Evolutionary conservation across 2,113 vertebrate species (phyloP), one percentile per base, ranked within the genome.

Genomic region (Lonchura striata): DNA sequence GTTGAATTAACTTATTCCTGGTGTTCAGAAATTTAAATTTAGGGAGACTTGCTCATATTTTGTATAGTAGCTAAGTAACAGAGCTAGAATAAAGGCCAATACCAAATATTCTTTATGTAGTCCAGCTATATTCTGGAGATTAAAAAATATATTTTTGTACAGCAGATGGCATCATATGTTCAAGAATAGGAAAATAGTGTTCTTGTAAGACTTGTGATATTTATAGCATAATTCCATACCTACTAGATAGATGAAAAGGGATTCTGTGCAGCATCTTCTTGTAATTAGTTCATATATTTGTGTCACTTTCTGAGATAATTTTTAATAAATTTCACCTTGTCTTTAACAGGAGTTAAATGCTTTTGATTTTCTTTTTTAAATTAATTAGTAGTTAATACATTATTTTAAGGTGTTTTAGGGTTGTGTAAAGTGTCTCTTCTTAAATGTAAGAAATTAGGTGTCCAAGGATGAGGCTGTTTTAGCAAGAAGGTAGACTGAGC

Each of bases 111-210:
- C 18, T 37, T 78, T 82, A 76, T 50, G 41, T 37, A 87, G 54
- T 47, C 66, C 41, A 54, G 23, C 39, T 69, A 2, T 76, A 33
- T 33, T 72, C 27, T 80, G 66, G 31, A 84, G 41, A 61, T 79
- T 53, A 54, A 49, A 53, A 56, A 82, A 18, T 86, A 37, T 14
- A n/a, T 77, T 74, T 44, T 74, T 94, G 90, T 92, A 91, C 96
- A 96, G 95, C 82, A 97, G 96, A 33, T 95, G 95, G 95, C 96
- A 92, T 88, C 90, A 7, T 82, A 41, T 86, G 71, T 81, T 95
- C 92, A 93, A 59, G 75, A 95, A 86, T 59, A 90, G 59, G 6
- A 75, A 90, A 53, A 61, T 10, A 64, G 41, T 1, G 1, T 60
- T 91, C 74, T 47, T 91, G 20, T 41, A 69, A 83, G 71, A 47